Percentiles rank a stretch among this genome's conserved stretches.
phyloP scores from a whole-genome alignment of 92 coral and sea anemone genomes.

The Epizoanthus rinbou region DNA sequence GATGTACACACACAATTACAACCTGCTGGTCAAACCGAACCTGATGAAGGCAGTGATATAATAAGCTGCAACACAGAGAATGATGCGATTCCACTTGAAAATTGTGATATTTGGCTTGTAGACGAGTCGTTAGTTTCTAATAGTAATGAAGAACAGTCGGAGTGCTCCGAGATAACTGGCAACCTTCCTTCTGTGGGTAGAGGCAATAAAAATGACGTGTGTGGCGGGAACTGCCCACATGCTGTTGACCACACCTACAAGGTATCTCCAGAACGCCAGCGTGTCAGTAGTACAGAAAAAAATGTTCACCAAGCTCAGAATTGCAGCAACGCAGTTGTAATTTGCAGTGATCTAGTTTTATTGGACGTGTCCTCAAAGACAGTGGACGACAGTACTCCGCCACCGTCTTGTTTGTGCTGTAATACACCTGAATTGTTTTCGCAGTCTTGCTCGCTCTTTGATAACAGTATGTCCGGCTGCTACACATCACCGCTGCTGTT shows the following conservation, averaged over 20 bases:
- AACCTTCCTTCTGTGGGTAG: background rate
- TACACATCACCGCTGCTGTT: background rate
- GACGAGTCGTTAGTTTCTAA: background rate
- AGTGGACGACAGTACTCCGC: background rate
- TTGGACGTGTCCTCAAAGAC: background rate
- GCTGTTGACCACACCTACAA: background rate
- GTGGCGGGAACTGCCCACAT: background rate
- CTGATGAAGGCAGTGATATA: background rate
- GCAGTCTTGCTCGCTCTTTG: conserved; percentile 17
- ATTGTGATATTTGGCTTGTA: background rate
- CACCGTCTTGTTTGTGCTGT: background rate
- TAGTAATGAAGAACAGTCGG: background rate
- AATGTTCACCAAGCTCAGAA: background rate
- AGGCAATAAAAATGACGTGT: background rate
- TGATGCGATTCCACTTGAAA: background rate
- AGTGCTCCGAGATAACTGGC: background rate
- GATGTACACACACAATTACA: background rate
- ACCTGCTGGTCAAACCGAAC: background rate
- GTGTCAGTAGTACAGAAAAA: background rate
- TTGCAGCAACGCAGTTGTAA: background rate
- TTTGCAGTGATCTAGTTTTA: background rate
- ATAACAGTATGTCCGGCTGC: conserved; percentile 12
- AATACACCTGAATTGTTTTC: conserved; percentile 11
- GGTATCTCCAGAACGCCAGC: background rate
- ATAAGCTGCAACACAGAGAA: background rate